A percentile compares a stretch with the other conserved stretches of the same genome.
phyloP scores from a whole-genome alignment of 2,888 invertebrate species.

The Girardia tigrina region DNA sequence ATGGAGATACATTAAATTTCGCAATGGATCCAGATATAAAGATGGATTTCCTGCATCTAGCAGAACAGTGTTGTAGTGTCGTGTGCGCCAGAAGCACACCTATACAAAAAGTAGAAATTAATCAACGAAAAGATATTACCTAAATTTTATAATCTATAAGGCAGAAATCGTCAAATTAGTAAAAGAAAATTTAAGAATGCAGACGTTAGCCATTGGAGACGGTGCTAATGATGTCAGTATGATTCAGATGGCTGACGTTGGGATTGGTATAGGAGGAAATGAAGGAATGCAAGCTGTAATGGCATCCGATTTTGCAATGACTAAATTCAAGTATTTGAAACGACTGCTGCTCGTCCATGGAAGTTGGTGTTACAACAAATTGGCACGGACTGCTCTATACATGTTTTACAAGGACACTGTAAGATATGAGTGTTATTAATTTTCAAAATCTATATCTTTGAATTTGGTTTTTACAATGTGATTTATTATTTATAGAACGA shows the following conservation, averaged over 20 bases:
- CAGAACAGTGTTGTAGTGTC: conserved; percentile 33
- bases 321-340: conserved; percentile 30
- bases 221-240: conserved; percentile 37
- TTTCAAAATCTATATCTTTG: neutral
- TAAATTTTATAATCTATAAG: neutral
- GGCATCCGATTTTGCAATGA: conserved; percentile 36
- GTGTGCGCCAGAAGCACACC: conserved; percentile 37
- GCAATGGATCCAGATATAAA: conserved; percentile 52
- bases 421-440: neutral
- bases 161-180: conserved; percentile 34
- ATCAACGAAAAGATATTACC: neutral
- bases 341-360: conserved; percentile 36
- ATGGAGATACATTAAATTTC: conserved; percentile 78
- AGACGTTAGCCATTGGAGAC: conserved; percentile 37
- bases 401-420: conserved; percentile 36
- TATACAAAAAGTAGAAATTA: conserved; percentile 34
- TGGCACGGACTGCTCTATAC: conserved; percentile 36
- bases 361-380: conserved; percentile 32
- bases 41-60: conserved; percentile 34
- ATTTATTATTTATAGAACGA: too few relatives aligned
- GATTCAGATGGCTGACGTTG: conserved; percentile 36
- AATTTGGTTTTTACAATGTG: conserved; percentile 29
- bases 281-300: conserved; percentile 37
- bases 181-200: conserved; percentile 33
- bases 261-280: conserved; percentile 36